These are phyloP conservation scores for Gymnogyps californianus DNA, from an alignment of 2,113 vertebrate genomes.

Conservation along the genomic window DNA sequence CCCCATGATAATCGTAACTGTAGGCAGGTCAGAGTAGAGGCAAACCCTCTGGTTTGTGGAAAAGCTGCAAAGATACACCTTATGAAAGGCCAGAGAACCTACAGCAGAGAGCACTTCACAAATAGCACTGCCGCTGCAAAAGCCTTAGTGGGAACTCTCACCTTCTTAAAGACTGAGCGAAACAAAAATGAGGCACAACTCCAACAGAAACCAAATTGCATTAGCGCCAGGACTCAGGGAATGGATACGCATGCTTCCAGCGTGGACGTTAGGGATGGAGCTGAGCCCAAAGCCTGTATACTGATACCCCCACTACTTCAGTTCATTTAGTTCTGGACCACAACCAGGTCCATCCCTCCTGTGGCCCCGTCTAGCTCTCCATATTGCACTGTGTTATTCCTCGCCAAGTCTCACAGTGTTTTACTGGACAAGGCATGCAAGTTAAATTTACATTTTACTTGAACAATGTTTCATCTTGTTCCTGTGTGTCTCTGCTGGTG, in stretches of 20 bases:
- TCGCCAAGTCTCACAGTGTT: neutral
- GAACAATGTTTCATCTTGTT: slow-evolving; percentile 45
- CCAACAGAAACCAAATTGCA: neutral
- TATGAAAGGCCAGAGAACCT: neutral
- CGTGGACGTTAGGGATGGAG: neutral
- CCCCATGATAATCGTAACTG: fast-evolving
- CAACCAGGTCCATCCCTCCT: neutral
- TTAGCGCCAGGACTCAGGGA: neutral
- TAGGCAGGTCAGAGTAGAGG: neutral
- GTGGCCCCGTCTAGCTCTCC: neutral
- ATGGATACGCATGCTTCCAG: neutral
- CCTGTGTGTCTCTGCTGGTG: slow-evolving; percentile 20
- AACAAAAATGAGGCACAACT: neutral
- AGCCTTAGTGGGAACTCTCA: neutral
- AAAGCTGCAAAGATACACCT: neutral
- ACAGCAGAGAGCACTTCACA: no score
- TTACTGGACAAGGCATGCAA: neutral
- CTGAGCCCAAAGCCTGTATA: neutral
- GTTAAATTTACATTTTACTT: slow-evolving; percentile 60
- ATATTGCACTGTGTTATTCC: neutral
- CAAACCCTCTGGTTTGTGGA: neutral
- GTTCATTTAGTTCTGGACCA: neutral
- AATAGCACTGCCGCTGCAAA: neutral
- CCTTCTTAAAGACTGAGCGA: fast-evolving
- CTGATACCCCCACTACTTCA: neutral